These are phyloP conservation scores for Hydraecia micacea DNA, from an alignment of 2,888 invertebrate species.

Conservation along the genomic window DNA sequence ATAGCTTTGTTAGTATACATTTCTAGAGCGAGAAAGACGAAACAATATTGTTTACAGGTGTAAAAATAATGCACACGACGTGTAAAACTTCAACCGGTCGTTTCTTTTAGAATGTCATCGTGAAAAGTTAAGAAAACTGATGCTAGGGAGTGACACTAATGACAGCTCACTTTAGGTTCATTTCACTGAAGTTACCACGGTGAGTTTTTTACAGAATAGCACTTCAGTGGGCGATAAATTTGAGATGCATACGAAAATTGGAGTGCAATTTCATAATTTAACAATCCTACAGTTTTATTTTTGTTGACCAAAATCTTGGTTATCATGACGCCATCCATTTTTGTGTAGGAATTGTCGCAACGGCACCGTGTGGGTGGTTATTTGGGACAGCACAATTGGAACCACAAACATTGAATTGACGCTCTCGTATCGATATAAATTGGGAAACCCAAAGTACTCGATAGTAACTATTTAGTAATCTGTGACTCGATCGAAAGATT, in stretches of 20 bases:
- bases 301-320: not conserved
- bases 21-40: not conserved
- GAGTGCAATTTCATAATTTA: not conserved
- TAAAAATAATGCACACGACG: not conserved
- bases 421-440: not conserved
- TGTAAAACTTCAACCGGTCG: too few relatives aligned
- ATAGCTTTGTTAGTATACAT: not conserved
- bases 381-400: not conserved
- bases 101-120: too few relatives aligned
- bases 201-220: too few relatives aligned
- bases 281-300: not conserved
- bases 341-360: constrained; percentile 1
- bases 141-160: too few relatives aligned
- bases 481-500: not conserved
- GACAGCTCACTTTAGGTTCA: too few relatives aligned
- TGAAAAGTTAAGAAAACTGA: too few relatives aligned
- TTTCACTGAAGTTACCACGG: too few relatives aligned
- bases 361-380: not conserved
- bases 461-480: too few relatives aligned
- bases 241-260: not conserved
- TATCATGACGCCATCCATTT: constrained; percentile 28
- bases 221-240: too few relatives aligned
- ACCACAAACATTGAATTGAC: not conserved
- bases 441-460: not conserved
- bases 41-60: not conserved